Evolutionary conservation across 2,888 invertebrate species (phyloP).

Genomic region (Eilema griseolum): DNA sequence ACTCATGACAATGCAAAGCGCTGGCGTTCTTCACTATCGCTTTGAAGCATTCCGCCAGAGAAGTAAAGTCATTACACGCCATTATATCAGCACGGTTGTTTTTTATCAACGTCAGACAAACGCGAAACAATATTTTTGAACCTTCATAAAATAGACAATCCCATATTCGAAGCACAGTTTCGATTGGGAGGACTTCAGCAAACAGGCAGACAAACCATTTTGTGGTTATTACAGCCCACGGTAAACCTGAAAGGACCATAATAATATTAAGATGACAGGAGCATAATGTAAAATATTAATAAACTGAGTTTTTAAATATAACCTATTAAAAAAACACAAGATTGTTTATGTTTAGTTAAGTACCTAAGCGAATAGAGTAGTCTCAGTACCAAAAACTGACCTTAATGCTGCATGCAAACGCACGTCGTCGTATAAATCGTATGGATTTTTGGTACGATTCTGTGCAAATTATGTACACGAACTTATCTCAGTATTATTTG

Average conservation of each 20-base stretch:
- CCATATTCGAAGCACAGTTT: slow-evolving; percentile 98
- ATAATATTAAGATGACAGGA: too few relatives aligned
- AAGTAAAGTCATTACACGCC: slow-evolving; percentile 92
- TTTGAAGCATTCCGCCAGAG: slow-evolving; percentile 94
- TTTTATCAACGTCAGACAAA: slow-evolving; percentile 94
- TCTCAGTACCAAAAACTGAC: too few relatives aligned
- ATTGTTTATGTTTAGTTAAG: too few relatives aligned
- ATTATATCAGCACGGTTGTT: slow-evolving; percentile 91
- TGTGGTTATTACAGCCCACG: slow-evolving; percentile 96
- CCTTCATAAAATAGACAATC: slow-evolving; percentile 98
- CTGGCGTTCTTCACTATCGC: slow-evolving; percentile 92
- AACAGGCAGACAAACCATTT: slow-evolving; percentile 99
- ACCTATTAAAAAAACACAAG: too few relatives aligned
- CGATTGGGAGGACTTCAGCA: slow-evolving; percentile 96
- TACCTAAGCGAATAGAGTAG: too few relatives aligned
- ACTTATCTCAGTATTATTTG: too few relatives aligned
- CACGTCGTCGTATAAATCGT: too few relatives aligned
- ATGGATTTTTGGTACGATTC: too few relatives aligned
- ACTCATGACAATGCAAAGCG: slow-evolving; percentile 94
- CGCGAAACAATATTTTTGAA: slow-evolving; percentile 96
- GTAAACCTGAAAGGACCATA: slow-evolving; percentile 86
- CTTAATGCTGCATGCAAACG: too few relatives aligned
- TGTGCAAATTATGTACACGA: too few relatives aligned
- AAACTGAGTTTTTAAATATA: too few relatives aligned
- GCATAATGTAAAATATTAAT: too few relatives aligned